phyloP scores from a whole-genome alignment of 2,113 vertebrate species.

The Nerophis lumbriciformis region DNA sequence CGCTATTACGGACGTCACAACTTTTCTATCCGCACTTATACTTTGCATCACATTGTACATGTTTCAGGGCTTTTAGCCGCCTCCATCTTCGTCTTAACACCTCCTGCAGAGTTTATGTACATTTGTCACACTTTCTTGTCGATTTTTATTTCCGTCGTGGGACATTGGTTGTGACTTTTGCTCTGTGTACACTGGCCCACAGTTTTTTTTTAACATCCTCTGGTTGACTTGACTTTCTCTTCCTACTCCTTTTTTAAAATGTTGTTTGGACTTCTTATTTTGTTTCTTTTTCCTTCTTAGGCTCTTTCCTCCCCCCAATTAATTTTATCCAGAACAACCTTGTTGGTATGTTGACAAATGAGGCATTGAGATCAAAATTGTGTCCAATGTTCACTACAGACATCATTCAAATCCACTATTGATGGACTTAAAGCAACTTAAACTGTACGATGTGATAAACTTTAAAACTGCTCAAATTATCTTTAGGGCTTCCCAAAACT shows the following conservation, averaged over 20 bases:
- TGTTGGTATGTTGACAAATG: conserved; percentile 61
- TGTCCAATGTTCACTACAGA: too few species aligned
- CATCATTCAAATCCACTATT: too few species aligned
- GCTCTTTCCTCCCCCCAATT: conserved; percentile 20
- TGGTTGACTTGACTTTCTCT: not conserved
- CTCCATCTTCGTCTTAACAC: conserved; percentile 18
- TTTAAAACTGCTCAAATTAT: too few species aligned
- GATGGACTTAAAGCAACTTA: too few species aligned
- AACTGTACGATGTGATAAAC: too few species aligned
- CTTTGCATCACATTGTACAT: conserved; percentile 14
- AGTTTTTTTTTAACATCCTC: conserved; percentile 42
- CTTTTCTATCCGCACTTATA: not conserved
- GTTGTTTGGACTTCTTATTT: conserved; percentile 37
- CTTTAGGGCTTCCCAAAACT: too few species aligned
- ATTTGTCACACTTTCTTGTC: conserved; percentile 26
- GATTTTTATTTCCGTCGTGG: conserved; percentile 22
- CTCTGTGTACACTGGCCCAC: conserved; percentile 23
- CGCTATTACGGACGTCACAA: conserved; percentile 6
- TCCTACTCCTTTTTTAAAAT: conserved; percentile 33
- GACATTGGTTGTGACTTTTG: too few species aligned
- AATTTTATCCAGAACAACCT: conserved; percentile 50
- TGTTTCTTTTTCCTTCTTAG: conserved; percentile 15
- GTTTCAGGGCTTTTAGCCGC: conserved; percentile 24
- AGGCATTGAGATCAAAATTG: conserved; percentile 46
- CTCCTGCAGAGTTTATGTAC: conserved; percentile 22